Conservation (phyloP, 2,113 vertebrate species). For the Oxygymnocypris stewartii region DNA sequence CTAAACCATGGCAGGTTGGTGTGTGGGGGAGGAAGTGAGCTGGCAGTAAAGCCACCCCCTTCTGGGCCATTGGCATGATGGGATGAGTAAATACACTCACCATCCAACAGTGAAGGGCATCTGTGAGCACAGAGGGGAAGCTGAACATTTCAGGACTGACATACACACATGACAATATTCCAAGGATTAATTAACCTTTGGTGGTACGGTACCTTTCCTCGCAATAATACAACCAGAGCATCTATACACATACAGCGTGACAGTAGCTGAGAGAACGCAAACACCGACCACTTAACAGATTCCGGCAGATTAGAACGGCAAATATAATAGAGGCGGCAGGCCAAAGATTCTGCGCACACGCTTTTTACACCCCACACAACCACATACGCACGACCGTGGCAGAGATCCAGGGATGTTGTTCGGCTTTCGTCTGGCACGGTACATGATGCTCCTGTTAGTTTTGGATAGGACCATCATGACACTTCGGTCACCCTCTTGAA, state of each 20-base stretch:
- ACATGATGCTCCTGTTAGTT: conserved; percentile 43
- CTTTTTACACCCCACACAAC: background rate
- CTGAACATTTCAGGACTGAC: conserved; percentile 15
- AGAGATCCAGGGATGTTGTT: conserved; percentile 12
- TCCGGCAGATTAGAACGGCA: background rate
- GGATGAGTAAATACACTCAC: conserved; percentile 50
- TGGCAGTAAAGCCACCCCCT: conserved; percentile 44
- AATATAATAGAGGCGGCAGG: background rate
- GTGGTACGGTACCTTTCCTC: background rate
- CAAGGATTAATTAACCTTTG: background rate
- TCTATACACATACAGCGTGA: background rate
- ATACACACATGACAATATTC: conserved; percentile 15
- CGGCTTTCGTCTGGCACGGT: conserved; percentile 44
- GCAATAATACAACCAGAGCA: background rate
- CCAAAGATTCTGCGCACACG: background rate
- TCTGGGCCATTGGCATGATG: conserved; percentile 46
- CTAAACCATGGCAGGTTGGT: conserved; percentile 13
- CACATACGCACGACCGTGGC: background rate
- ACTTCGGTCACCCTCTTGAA: conserved; percentile 63
- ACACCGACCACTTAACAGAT: background rate
- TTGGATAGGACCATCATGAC: conserved; percentile 51
- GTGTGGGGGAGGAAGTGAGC: conserved; percentile 41
- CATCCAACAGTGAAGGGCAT: conserved; percentile 49
- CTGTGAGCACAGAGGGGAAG: conserved; percentile 41
- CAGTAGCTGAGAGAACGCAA: background rate